Base-by-base conservation (phyloP, 2,797 vertebrate species). In the Acipenser transmontanus region DNA sequence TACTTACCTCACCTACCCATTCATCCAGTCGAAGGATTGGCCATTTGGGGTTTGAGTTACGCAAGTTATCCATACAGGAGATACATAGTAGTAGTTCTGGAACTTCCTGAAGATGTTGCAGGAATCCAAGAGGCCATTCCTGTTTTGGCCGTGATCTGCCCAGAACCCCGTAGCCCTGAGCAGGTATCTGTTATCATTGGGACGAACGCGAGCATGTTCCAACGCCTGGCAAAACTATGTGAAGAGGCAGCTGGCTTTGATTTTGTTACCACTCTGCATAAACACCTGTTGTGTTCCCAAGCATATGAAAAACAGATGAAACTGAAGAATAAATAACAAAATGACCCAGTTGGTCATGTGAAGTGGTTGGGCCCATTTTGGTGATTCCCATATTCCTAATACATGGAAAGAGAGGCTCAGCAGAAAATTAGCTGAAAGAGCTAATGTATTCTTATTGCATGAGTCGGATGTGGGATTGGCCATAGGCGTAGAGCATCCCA, bases 391-490 rank as follows among this genome's bases (percentile, higher is more conserved):
- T 1, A 13, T 71, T 8, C 59, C 66, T 9, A 13, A 54, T 7
- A n/a, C 54, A 7, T 71, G 66, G 70, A 65, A 68, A n/a, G 7
- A 9, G 10, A 61, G 49, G 13, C 62, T 71, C 1, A 6, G n/a
- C 2, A 5, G 61, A 6, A 71, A 68, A 49, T 14, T 71, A n/a
- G n/a, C 56, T 1, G 7, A 17, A 7, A 13, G 62, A 67, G 20
- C 17, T 7, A 47, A 54, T 17, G 59, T 62, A 0, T 70, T 67
- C 14, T 67, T 65, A 17, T 8, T 59, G 0, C n/a, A 50, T 60
- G 61, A 70, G 14, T 67, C 62, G 63, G 63, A 71, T 61, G 49
- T 68, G 7, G 70, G 62, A 34, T 34, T 69, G 34, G 63, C 64
- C 8, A n/a, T 48, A 7, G 68, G 64, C 9, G 50, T 66, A 1